A percentile compares a stretch with the other conserved stretches of the same genome.
Evolutionary conservation across 2,113 vertebrate genomes (phyloP).

Genomic region (Bubo scandiacus): DNA sequence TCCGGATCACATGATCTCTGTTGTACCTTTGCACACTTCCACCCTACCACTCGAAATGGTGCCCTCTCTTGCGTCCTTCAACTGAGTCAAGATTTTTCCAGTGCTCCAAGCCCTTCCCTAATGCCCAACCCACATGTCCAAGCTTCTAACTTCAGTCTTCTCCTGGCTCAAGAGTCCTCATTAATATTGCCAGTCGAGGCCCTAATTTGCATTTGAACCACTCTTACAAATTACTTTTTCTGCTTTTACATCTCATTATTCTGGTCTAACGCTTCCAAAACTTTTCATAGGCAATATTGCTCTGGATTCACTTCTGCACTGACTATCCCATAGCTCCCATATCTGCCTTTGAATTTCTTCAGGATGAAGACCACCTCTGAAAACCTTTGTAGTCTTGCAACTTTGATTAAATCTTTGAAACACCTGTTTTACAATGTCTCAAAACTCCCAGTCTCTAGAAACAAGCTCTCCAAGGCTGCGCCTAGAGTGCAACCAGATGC

Average conservation of each 20-base stretch:
- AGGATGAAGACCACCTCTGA: background rate
- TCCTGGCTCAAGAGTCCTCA: background rate
- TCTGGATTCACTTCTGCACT: background rate
- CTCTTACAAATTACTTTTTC: background rate
- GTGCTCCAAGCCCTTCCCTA: background rate
- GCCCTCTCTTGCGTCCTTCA: background rate
- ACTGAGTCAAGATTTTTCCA: background rate
- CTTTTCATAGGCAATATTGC: background rate
- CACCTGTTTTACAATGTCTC: background rate
- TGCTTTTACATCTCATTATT: background rate
- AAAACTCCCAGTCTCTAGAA: background rate
- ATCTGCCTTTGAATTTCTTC: background rate
- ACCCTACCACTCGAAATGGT: background rate
- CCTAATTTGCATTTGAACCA: background rate
- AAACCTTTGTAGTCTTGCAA: background rate
- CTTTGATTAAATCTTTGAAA: background rate
- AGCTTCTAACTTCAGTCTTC: background rate
- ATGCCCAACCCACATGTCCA: background rate
- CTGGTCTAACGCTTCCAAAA: background rate
- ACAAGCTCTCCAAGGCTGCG: background rate
- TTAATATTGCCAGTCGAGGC: background rate
- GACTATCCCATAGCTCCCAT: background rate
- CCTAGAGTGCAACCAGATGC: background rate
- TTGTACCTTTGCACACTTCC: background rate
- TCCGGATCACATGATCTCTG: rapidly evolving